Conservation (phyloP, 2,797 vertebrate genomes). For the Enteromius unitaeniatus region DNA sequence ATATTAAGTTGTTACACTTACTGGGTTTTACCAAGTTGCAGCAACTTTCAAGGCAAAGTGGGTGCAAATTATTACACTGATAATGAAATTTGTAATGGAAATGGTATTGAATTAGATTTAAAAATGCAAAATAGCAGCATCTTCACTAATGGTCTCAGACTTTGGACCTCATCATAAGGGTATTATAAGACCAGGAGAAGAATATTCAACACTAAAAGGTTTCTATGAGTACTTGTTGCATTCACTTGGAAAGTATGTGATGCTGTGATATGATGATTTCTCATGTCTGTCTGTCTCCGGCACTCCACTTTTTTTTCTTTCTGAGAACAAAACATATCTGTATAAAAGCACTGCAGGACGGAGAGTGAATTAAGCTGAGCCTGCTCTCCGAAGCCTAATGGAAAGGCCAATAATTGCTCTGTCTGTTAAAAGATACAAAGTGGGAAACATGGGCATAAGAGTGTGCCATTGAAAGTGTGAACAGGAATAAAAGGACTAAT, state of each 20-base stretch:
- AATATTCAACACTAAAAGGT: slow-evolving; percentile 46
- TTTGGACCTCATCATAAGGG: slow-evolving; percentile 9
- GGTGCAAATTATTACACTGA: too few species aligned
- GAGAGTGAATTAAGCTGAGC: slow-evolving; percentile 65
- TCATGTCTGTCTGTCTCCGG: slow-evolving; percentile 51
- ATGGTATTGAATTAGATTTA: not conserved
- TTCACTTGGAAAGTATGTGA: slow-evolving; percentile 53
- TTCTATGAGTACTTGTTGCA: slow-evolving; percentile 50
- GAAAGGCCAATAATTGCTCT: slow-evolving; percentile 61
- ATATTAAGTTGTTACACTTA: too few species aligned
- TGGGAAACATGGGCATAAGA: slow-evolving; percentile 56
- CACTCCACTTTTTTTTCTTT: slow-evolving; percentile 31
- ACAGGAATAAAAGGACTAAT: slow-evolving; percentile 64
- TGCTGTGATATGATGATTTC: slow-evolving; percentile 56
- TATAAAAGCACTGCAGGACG: slow-evolving; percentile 48
- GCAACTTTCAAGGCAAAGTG: too few species aligned
- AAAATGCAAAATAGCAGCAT: not conserved
- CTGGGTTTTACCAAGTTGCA: too few species aligned
- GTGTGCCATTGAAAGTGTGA: slow-evolving; percentile 57
- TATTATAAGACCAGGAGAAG: slow-evolving; percentile 8
- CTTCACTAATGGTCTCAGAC: slow-evolving; percentile 14
- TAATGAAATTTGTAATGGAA: not conserved
- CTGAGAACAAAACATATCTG: slow-evolving; percentile 52
- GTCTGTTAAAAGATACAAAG: slow-evolving; percentile 59
- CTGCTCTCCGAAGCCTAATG: slow-evolving; percentile 58